Evolutionary conservation across 2,113 vertebrate species (phyloP), one percentile per base, ranked within the genome.

Genomic region (Hippocampus zosterae): DNA sequence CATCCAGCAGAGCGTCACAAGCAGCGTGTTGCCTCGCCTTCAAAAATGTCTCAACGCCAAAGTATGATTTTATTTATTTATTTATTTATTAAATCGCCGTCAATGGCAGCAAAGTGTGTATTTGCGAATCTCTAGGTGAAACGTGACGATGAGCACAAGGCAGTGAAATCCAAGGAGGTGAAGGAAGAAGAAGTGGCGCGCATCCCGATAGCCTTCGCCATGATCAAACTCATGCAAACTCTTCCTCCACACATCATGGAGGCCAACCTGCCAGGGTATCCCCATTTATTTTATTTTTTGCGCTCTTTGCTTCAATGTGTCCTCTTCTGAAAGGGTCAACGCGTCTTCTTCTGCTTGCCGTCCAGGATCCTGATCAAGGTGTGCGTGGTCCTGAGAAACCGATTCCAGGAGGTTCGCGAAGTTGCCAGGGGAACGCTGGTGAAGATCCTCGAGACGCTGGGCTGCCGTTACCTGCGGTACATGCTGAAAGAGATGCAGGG

Each of bases 171-270:
- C 0, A 98, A 92, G 15, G 86, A 91, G 0, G 94, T 96, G 77
- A 96, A 96, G 61, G 95, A 98, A 0, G 97, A 99, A 25, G 96
- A 98, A 70, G 94, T 98, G n/a, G 92, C 79, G 57, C 92, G 95
- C 44, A 83, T 99, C 21, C 97, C 97, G 0, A 88, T 99, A 11
- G 97, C 96, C 37, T 98, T 99, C 82, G 95, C 97, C 59, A 94
- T 98, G 94, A 92, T 99, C 78, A 95, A 94, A 55, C 88, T 99
- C 79, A 96, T 99, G 96, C 95, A 95, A 86, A 94, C 94, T 27
- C 94, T 99, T 23, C 96, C 97, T 1, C 87, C 88, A 27, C 87
- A 95, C 56, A 78, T 95, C 62, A 94, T 98, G 95, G 95, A 99
- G 78, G 83, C 82, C 55, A 95, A 98, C 77, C 90, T 99, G 65